Evolutionary conservation across 2,888 invertebrate species (phyloP), one percentile per base, ranked within the genome.

Genomic region (Nemurella pictetii): DNA sequence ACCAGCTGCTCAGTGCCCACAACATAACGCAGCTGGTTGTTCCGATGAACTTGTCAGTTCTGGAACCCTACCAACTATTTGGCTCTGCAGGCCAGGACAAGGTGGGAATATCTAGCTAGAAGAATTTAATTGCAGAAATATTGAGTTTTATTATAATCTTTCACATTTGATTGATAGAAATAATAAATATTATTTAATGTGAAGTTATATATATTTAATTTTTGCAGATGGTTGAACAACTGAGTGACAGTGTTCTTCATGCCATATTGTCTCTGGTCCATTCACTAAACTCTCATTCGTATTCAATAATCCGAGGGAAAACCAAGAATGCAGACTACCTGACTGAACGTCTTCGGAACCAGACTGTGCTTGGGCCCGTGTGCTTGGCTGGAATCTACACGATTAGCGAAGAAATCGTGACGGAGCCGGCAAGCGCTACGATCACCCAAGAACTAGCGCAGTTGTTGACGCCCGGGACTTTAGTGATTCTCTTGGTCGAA

Each of bases 21-120:
- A 85, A 89, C 74, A 89, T 90, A 84, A 89, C 89, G 81, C 89
- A 89, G 75, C 86, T 88, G 78, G 89, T 90, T 9, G 89, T 89
- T 4, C 88, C 89, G 1, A 88, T 89, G 0, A 55, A 55, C 55
- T 55, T 75, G 3, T 75, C 75, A 12, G 75, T 28, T n/a, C 75
- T 27, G 25, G 7, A 26, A 26, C 26, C 75, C n/a, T 75, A 75
- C 15, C 26, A 75, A 28, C 75, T 75, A 1, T 75, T 27, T 28
- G 28, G 28, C 27, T 75, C 75, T 25, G 7, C 27, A 0, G 9
- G 28, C 75, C 26, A 75, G 25, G 28, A 75, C 25, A 75, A 75
- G 75, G 75, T 75, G 5, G 20, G 55, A 55, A 55, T 20, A 3
- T 5, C 3, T 3, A 32, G 4, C 32, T 5, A 32, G 32, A 9